A percentile compares a stretch with the other conserved stretches of the same genome.
phyloP scores from a whole-genome alignment of 2,113 vertebrate genomes.

The Mormyrus iriodes region DNA sequence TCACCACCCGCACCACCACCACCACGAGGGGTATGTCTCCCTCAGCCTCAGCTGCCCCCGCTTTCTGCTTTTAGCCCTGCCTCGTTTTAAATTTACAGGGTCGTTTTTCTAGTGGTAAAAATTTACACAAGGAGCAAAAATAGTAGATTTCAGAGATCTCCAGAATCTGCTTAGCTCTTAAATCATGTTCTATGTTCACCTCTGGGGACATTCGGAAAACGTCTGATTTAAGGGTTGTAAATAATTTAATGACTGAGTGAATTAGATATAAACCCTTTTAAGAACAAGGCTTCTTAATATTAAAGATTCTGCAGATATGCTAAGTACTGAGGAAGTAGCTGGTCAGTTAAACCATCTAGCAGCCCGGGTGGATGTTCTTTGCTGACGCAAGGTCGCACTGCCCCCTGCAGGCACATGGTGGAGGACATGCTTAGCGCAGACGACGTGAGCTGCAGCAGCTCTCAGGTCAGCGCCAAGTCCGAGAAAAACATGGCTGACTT shows the following conservation, averaged over 20 bases:
- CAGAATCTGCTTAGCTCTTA: background rate
- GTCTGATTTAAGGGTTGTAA: background rate
- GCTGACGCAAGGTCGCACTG: background rate
- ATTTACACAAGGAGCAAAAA: background rate
- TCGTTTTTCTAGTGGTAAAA: background rate
- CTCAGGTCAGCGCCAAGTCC: constrained; percentile 97
- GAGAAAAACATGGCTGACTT: constrained; percentile 99
- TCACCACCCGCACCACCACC: constrained; percentile 70
- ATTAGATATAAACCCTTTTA: background rate
- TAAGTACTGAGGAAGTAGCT: background rate
- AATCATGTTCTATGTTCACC: background rate
- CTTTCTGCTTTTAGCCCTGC: background rate
- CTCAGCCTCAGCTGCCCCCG: background rate
- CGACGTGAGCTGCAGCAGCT: constrained; percentile 97
- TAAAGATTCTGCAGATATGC: background rate
- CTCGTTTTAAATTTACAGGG: background rate
- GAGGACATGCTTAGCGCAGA: constrained; percentile 98
- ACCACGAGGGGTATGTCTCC: constrained; percentile 79
- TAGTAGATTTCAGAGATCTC: background rate
- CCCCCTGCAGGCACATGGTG: constrained; percentile 74
- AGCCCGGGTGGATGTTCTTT: background rate
- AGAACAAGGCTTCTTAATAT: background rate
- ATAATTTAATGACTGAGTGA: background rate
- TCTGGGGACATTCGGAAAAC: background rate
- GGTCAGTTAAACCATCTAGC: background rate